Percentiles rank a stretch among this genome's conserved stretches.
Conservation (phyloP, 1,140 invertebrate species). For the Drosophila bifasciata region DNA sequence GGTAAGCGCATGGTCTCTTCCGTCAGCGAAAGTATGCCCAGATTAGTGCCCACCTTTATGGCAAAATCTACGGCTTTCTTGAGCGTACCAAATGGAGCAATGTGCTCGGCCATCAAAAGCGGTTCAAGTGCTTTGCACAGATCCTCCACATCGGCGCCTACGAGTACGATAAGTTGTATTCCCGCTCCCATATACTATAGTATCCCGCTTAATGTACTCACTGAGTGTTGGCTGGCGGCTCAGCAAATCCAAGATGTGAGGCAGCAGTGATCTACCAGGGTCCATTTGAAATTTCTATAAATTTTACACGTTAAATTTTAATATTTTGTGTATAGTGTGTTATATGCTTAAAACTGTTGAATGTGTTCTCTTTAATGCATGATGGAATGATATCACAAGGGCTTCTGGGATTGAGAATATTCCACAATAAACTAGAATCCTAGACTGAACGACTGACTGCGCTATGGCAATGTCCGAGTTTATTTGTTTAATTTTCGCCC, state of each 20-base stretch:
- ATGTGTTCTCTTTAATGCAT: background rate
- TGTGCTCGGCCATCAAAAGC: constrained; percentile 21
- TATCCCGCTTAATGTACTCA: constrained; percentile 5
- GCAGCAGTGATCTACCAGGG: constrained; percentile 25
- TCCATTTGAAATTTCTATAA: constrained; percentile 42
- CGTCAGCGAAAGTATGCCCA: constrained; percentile 38
- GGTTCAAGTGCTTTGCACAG: constrained; percentile 1
- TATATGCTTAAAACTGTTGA: no score
- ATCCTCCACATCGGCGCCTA: constrained; percentile 28
- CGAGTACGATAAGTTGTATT: background rate
- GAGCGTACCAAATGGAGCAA: constrained; percentile 27
- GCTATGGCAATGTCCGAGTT: background rate
- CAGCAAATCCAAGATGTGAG: constrained; percentile 42
- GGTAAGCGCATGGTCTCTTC: constrained; percentile 8
- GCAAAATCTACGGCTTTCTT: constrained; percentile 38
- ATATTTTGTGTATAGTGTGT: background rate
- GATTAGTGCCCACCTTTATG: constrained; percentile 36
- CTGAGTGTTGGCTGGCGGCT: constrained; percentile 36
- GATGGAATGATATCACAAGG: background rate
- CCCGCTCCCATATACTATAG: no score
- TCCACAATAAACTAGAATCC: constrained; percentile 1
- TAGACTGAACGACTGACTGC: background rate
- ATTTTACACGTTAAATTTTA: no score
- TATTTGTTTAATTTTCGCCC: background rate
- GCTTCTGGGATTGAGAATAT: background rate